These are phyloP conservation scores for Hydra vulgaris DNA, from an alignment of 30 jellyfish, hydroid and myxozoan genomes.

Conservation along the genomic window DNA sequence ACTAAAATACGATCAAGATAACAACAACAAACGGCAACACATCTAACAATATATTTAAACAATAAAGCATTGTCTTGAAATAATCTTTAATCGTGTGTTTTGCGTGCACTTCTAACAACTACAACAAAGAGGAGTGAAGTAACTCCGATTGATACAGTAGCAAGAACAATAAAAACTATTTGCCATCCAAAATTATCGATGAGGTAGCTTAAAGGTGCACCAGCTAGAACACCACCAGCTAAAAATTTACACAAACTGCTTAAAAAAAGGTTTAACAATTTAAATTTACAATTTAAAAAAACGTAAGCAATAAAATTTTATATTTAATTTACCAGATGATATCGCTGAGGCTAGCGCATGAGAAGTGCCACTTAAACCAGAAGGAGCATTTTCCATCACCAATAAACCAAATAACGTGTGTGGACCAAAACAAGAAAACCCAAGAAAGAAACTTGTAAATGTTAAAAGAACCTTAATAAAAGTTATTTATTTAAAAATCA, in stretches of 20 bases:
- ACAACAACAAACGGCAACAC: too few species aligned
- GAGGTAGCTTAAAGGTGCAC: slow-evolving; percentile 11
- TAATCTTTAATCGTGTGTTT: background rate
- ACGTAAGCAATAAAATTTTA: background rate
- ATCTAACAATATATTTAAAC: too few species aligned
- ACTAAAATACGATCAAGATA: too few species aligned
- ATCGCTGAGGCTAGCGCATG: slow-evolving; percentile 39
- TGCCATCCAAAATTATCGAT: slow-evolving; percentile 6
- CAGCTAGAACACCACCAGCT: slow-evolving; percentile 24
- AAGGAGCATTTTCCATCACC: slow-evolving; percentile 45
- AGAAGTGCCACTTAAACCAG: slow-evolving; percentile 40
- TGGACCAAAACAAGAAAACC: slow-evolving; percentile 42
- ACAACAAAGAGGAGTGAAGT: background rate
- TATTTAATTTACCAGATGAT: slow-evolving; percentile 17
- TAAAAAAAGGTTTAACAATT: background rate
- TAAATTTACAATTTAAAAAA: too few species aligned
- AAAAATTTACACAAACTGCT: too few species aligned
- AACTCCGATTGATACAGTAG: background rate
- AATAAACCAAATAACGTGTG: slow-evolving; percentile 37
- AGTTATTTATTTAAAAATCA: background rate
- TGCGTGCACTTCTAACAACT: background rate
- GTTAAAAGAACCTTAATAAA: slow-evolving; percentile 20
- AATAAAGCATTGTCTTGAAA: background rate
- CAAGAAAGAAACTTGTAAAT: slow-evolving; percentile 18
- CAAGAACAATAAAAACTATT: slow-evolving; percentile 9